Conservation (phyloP, 2,888 invertebrate species). For the Lasius platythorax region DNA sequence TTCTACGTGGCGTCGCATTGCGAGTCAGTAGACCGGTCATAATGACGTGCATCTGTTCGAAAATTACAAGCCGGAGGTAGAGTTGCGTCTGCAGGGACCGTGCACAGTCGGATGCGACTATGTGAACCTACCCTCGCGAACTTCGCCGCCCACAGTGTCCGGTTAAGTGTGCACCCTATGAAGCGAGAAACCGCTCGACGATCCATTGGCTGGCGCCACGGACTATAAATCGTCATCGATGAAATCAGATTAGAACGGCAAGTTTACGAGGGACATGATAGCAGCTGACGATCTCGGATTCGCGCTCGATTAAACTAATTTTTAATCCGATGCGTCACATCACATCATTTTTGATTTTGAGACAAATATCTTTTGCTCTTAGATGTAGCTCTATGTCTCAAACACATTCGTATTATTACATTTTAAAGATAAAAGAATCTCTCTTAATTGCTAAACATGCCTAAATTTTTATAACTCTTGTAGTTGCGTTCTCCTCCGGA, state of each 20-base stretch:
- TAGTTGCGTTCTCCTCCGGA: not conserved
- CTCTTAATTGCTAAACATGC: not conserved
- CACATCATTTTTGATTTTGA: not conserved
- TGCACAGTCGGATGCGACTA: conserved; percentile 11
- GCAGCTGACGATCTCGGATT: not conserved
- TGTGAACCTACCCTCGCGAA: conserved; percentile 36
- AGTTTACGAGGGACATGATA: conserved; percentile 39
- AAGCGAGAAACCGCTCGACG: conserved; percentile 58
- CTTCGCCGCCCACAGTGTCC: conserved; percentile 59
- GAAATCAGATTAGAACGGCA: conserved; percentile 57
- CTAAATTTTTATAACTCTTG: not conserved
- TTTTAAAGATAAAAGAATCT: not conserved
- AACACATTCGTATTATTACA: not conserved
- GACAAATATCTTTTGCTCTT: not conserved
- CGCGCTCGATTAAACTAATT: not conserved
- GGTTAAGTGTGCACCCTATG: conserved; percentile 56
- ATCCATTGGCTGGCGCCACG: conserved; percentile 29
- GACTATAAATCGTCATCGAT: conserved; percentile 57
- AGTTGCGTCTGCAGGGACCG: conserved; percentile 7
- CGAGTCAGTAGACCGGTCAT: conserved; percentile 21
- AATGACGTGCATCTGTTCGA: conserved; percentile 34
- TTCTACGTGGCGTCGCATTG: not conserved
- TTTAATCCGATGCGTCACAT: not conserved
- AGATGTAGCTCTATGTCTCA: not conserved
- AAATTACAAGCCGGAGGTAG: conserved; percentile 28